phyloP scores from a whole-genome alignment of 1,140 invertebrate genomes.

The Oryctes rhinoceros region DNA sequence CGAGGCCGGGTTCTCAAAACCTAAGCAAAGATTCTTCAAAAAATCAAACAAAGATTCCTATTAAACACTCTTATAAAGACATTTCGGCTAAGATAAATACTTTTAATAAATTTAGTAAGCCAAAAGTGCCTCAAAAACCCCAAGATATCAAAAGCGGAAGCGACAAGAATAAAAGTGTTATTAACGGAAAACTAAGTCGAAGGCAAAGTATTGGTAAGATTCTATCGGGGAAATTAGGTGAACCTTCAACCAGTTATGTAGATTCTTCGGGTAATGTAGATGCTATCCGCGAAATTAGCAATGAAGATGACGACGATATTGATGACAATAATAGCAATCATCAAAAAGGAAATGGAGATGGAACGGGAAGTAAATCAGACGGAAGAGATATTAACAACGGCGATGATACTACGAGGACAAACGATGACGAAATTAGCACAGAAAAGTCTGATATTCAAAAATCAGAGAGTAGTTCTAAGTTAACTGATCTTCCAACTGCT shows the following conservation, averaged over 20 bases:
- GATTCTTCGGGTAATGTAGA: background rate
- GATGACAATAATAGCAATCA: constrained; percentile 30
- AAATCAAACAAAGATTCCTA: constrained; percentile 52
- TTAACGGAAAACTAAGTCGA: constrained; percentile 18
- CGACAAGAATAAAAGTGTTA: background rate
- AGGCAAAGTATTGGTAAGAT: constrained; percentile 24
- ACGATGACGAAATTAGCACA: background rate
- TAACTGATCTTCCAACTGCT: constrained; percentile 51
- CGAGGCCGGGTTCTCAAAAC: constrained; percentile 48
- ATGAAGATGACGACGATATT: constrained; percentile 17
- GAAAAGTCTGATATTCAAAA: constrained; percentile 44
- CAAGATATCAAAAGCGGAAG: background rate
- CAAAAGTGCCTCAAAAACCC: constrained; percentile 43
- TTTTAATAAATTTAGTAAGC: constrained; percentile 56
- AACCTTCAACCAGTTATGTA: background rate
- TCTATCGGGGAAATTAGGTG: background rate
- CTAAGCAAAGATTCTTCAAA: constrained; percentile 51
- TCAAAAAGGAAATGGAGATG: constrained; percentile 37
- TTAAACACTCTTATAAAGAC: constrained; percentile 53
- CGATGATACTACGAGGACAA: background rate
- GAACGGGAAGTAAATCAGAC: constrained; percentile 38
- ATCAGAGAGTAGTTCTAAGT: constrained; percentile 45
- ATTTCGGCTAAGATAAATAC: constrained; percentile 59
- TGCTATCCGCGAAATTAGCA: background rate
- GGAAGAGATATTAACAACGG: background rate